Base-by-base conservation (phyloP, 2,888 invertebrate genomes). In the Frankliniella fusca region DNA sequence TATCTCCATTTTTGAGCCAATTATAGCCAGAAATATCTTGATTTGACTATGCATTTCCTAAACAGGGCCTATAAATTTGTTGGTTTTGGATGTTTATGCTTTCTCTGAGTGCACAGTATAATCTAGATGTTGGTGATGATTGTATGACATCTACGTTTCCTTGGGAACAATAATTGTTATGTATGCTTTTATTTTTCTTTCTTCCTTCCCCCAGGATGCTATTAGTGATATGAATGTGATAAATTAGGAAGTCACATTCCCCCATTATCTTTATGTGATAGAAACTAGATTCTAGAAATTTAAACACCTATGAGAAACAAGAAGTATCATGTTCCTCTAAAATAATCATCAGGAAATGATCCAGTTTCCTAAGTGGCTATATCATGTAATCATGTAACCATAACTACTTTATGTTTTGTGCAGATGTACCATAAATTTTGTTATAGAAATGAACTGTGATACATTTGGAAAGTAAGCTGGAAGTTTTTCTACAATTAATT, bases 201-300 rank as follows among this genome's bases (percentile, higher is more conserved):
- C 10, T 76, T 76, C 11, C 20, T 61, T 61, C 27, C 27, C 70
- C 27, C 70, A 27, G 70, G 27, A 76, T 76, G 70, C 70, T 70
- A 23, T 70, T 76, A 76, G 70, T 76, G 70, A 76, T 76, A 27
- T 76, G 70, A 76, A 76, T 76, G 70, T 76, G 70, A 76, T 76
- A 76, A 27, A 23, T 76, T 23, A 76, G 23, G 23, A 27, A 27
- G 70, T 27, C 70, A 76, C 70, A 76, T 76, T 76, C 70, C 27
- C 1, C 27, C 70, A 76, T 76, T 27, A 76, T 76, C 70, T 8
- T 76, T 12, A 76, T 27, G 70, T 76, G 70, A 76, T 76, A 27
- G 70, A 76, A 23, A 23, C 27, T 76, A 76, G 70, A 76, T 23
- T 76, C 27, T 12, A 76, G 12, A 61, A n/a, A 20, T 61, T 12